A percentile compares a stretch with the other conserved stretches of the same genome.
Evolutionary conservation across 2,888 invertebrate species (phyloP).

Genomic region (Harpagoxenus sublaevis): DNA sequence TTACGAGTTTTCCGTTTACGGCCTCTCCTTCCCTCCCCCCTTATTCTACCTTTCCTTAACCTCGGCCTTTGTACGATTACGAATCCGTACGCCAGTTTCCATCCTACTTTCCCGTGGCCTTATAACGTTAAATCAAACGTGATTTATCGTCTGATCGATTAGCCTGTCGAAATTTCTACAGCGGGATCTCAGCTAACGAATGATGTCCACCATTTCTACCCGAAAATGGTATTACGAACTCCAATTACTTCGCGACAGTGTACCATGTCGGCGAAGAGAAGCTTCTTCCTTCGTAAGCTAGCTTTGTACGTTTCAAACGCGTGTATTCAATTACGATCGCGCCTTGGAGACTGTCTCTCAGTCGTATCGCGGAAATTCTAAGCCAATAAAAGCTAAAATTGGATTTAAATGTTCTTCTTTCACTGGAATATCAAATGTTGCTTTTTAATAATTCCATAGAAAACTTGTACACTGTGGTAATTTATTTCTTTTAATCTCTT

Average conservation of each 20-base stretch:
- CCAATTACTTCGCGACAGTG: constrained; percentile 67
- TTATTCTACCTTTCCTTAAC: constrained; percentile 4
- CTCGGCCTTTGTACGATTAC: constrained; percentile 44
- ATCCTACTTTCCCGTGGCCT: constrained; percentile 46
- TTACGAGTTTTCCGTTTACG: constrained; percentile 57
- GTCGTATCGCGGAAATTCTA: constrained; percentile 18
- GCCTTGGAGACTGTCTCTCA: not conserved
- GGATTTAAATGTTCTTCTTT: not conserved
- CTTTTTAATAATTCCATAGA: not conserved
- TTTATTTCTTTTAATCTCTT: not conserved
- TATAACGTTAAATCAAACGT: constrained; percentile 65
- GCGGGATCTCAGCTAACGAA: constrained; percentile 61
- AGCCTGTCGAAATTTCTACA: constrained; percentile 64
- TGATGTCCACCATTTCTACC: constrained; percentile 60
- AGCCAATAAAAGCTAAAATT: not conserved
- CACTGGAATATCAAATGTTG: not conserved
- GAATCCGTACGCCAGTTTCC: constrained; percentile 52
- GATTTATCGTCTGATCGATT: constrained; percentile 73
- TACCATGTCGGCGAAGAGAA: not conserved
- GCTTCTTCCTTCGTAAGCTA: not conserved
- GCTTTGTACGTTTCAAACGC: not conserved
- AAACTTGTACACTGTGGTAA: not conserved
- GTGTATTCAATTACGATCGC: constrained; percentile 29
- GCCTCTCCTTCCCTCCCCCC: not conserved
- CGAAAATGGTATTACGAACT: constrained; percentile 69